Base-by-base conservation (phyloP, 2,888 invertebrate genomes). In the Conistra vaccinii region DNA sequence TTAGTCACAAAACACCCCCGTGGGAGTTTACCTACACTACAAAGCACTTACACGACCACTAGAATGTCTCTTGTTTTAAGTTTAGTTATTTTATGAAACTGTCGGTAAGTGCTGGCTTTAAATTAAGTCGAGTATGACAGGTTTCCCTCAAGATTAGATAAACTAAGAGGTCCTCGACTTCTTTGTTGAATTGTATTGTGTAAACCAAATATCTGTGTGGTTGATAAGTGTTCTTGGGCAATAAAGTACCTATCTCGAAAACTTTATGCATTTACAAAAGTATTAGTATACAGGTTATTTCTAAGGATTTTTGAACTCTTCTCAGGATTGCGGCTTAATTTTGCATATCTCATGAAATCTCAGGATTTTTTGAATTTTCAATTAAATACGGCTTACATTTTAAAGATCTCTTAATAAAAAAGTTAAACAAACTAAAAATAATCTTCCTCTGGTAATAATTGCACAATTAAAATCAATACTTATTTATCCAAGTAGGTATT, bases 21-120 rank as follows among this genome's bases (percentile, higher is more conserved):
- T 78, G 83, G 61, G 73, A 82, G 61, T 75, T 61, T 67, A 62
- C 48, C 62, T 77, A 23, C 51, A 32, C 29, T 70, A 73, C 42
- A 65, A 77, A 23, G 51, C 61, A 61, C 78, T 73, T 63, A 61
- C 73, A 67, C 39, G 26, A 57, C 60, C 60, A 70, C 68, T 76
- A 68, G 69, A 83, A 81, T 79, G 73, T 66, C 75, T 76, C 82
- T 81, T 84, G 85, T 87, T 77, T 61, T 70, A 61, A 67, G 17
- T 73, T 82, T 79, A 42, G 63, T 73, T 67, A 80, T 78, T 82
- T 87, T 81, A 74, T 76, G 69, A 76, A 85, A 79, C 65, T 79
- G 42, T 63, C 32, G 51, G 68, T 79, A 85, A 70, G 57, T 82
- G 53, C 39, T 51, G 69, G 63, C 68, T 72, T 78, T 81, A 85